Conservation (phyloP, 1,140 invertebrate species). For the Penaeus indicus region DNA sequence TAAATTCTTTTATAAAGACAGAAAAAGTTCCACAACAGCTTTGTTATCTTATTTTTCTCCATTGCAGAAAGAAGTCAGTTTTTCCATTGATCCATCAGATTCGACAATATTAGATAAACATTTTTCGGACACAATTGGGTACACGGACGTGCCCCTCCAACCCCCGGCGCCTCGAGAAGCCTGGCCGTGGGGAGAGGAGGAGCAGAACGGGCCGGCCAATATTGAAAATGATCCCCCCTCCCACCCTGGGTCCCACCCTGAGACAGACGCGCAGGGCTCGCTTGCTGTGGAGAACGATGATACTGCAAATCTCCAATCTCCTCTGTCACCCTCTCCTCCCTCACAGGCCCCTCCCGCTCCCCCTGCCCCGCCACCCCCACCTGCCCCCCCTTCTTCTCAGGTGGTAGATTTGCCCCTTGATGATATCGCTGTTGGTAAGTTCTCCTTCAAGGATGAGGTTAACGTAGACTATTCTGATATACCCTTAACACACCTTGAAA, state of each 20-base stretch:
- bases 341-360: conserved; percentile 31
- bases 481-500: too few relatives aligned
- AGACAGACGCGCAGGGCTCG: conserved; percentile 4
- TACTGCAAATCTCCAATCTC: background rate
- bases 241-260: conserved; percentile 43
- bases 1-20: too few relatives aligned
- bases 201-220: conserved; percentile 41
- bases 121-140: conserved; percentile 63
- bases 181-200: conserved; percentile 46
- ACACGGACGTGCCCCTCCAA: conserved; percentile 63
- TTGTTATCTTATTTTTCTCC: conserved; percentile 32
- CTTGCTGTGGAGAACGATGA: conserved; percentile 8
- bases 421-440: conserved; percentile 71
- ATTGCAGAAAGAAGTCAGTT: conserved; percentile 71
- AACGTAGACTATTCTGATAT: background rate
- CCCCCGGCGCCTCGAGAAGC: conserved; percentile 45
- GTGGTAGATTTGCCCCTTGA: conserved; percentile 69
- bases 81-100: conserved; percentile 70
- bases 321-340: conserved; percentile 10
- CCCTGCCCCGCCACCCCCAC: conserved; percentile 38
- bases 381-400: conserved; percentile 63
- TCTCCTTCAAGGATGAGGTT: background rate
- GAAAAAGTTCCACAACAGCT: background rate
- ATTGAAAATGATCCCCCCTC: conserved; percentile 65
- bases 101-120: conserved; percentile 67